Percentiles rank a stretch among this genome's conserved stretches.
Evolutionary conservation across 2,113 vertebrate genomes (phyloP).

Genomic region (Climacteris rufus): DNA sequence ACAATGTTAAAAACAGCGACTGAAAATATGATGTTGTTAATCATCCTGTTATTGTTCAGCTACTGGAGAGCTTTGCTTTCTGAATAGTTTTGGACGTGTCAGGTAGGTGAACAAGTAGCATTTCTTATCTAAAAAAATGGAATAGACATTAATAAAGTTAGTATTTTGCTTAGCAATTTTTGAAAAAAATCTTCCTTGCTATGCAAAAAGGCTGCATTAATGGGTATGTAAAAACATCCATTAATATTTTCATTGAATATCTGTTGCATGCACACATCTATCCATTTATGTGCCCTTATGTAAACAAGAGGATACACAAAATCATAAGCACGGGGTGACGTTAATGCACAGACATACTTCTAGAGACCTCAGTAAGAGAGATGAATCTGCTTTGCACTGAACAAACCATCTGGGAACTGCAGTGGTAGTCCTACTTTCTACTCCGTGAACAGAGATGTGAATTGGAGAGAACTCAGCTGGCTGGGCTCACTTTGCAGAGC

Average conservation of each 20-base stretch:
- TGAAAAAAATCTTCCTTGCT: not conserved
- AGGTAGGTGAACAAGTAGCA: not conserved
- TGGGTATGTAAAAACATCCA: not conserved
- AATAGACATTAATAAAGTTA: not conserved
- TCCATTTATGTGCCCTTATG: not conserved
- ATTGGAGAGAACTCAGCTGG: fast-evolving
- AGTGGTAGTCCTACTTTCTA: not conserved
- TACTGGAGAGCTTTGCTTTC: not conserved
- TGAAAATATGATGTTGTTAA: not conserved
- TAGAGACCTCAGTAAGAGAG: not conserved
- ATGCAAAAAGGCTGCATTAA: not conserved
- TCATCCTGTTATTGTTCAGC: not conserved
- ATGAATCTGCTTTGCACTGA: not conserved
- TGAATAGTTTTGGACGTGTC: not conserved
- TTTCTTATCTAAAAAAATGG: not conserved
- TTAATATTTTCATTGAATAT: not conserved
- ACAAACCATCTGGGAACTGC: not conserved
- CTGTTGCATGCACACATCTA: not conserved
- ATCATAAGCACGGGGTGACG: not conserved
- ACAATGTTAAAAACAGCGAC: not conserved
- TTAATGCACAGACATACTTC: not conserved
- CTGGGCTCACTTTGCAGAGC: fast-evolving
- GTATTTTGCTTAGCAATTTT: not conserved
- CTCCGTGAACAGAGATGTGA: not conserved
- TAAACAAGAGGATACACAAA: not conserved